Evolutionary conservation across 1,140 invertebrate species (phyloP).

Genomic region (Camponotus pennsylvanicus): DNA sequence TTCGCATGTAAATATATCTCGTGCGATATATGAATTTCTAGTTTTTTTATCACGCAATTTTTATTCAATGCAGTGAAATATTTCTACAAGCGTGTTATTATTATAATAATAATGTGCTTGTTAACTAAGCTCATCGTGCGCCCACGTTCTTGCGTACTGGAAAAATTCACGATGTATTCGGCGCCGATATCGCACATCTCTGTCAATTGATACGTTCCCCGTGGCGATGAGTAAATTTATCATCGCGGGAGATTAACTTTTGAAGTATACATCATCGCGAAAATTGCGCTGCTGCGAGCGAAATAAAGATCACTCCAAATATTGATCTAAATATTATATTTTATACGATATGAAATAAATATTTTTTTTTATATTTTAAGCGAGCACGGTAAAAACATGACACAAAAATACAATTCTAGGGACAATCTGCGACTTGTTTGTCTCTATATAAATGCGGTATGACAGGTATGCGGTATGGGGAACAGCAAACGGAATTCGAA

Average conservation of each 20-base stretch:
- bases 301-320: conserved; percentile 13
- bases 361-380: not conserved
- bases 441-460: not conserved
- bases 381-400: not conserved
- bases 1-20: conserved; percentile 25
- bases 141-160: not conserved
- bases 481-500: conserved; percentile 17
- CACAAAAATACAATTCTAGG: not conserved
- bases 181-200: not conserved
- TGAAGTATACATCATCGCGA: not conserved
- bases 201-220: conserved; percentile 15
- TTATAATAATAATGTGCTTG: conserved; percentile 39
- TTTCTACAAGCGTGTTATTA: not conserved
- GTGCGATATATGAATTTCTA: not conserved
- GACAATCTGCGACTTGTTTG: not conserved
- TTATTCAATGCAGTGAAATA: not conserved
- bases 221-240: conserved; percentile 24
- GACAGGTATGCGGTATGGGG: not conserved
- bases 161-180: conserved; percentile 1
- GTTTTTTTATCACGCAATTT: conserved; percentile 25
- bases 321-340: not conserved
- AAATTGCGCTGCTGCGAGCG: conserved; percentile 14
- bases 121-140: conserved; percentile 10
- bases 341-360: conserved; percentile 10
- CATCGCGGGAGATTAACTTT: conserved; percentile 33